These are phyloP conservation scores for Hippocampus zosterae DNA, from an alignment of 2,113 vertebrate species.

Conservation along the genomic window DNA sequence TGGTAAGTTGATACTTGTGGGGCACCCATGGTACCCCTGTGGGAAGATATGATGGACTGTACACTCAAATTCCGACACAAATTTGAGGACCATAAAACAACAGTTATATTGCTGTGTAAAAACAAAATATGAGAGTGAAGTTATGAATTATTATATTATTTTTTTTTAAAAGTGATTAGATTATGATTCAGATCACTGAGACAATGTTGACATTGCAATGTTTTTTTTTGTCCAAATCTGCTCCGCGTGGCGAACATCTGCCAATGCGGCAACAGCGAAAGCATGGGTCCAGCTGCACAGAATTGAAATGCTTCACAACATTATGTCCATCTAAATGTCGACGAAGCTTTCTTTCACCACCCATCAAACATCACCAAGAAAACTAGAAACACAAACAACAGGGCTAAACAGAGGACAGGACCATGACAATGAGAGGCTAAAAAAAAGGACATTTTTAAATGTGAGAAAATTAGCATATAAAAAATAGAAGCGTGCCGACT, in stretches of 20 bases:
- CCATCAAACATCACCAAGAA: neutral
- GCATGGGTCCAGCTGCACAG: neutral
- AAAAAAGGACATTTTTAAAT: neutral
- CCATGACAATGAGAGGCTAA: neutral
- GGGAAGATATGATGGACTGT: neutral
- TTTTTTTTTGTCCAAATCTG: neutral
- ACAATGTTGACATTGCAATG: neutral
- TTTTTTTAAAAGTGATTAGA: neutral
- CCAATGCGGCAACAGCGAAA: neutral
- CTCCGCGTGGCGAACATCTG: too few relatives aligned
- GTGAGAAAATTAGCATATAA: constrained; percentile 25
- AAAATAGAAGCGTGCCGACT: constrained; percentile 13
- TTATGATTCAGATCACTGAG: neutral
- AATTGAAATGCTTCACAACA: neutral
- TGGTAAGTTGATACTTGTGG: constrained; percentile 27
- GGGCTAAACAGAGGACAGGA: neutral
- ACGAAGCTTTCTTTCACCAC: too few relatives aligned
- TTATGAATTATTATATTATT: too few relatives aligned
- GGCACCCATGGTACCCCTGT: constrained; percentile 1
- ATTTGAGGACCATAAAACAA: neutral
- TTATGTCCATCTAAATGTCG: neutral
- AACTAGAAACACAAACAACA: neutral
- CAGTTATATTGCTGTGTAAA: neutral
- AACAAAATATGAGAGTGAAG: too few relatives aligned
- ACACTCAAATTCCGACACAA: neutral